Conservation (phyloP, 2,113 vertebrate species). For the Copsychus sechellarum region DNA sequence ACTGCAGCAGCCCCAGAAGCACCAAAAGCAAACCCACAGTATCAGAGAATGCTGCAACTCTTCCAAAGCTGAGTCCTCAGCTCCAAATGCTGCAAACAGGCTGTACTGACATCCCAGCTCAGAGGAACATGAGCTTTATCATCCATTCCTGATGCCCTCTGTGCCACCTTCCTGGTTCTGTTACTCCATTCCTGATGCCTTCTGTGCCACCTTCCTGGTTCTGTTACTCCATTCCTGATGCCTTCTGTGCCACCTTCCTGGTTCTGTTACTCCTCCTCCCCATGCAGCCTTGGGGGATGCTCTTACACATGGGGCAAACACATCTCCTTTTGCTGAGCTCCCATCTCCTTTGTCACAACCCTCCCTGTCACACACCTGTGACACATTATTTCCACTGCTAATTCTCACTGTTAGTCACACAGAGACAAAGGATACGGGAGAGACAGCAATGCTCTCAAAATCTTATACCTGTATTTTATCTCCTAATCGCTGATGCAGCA, state of each 20-base stretch:
- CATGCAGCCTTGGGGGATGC: not conserved
- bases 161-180: not conserved
- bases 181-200: too few species aligned
- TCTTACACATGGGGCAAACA: not conserved
- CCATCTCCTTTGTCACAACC: not conserved
- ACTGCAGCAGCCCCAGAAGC: not conserved
- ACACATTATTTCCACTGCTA: not conserved
- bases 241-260: not conserved
- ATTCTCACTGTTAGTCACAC: not conserved
- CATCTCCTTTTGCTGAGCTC: not conserved
- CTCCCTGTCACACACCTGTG: too few species aligned
- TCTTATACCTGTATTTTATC: not conserved
- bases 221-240: not conserved
- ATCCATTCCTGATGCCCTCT: not conserved
- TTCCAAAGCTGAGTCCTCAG: not conserved
- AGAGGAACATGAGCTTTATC: not conserved
- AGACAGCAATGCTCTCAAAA: not conserved
- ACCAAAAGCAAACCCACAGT: not conserved
- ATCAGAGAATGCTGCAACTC: not conserved
- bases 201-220: not conserved
- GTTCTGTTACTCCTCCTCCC: not conserved
- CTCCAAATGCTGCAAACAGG: not conserved
- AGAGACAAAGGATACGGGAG: not conserved
- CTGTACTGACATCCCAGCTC: not conserved
- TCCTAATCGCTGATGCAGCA: not conserved